phyloP scores from a whole-genome alignment of 2,113 vertebrate genomes.

The Osmerus mordax region DNA sequence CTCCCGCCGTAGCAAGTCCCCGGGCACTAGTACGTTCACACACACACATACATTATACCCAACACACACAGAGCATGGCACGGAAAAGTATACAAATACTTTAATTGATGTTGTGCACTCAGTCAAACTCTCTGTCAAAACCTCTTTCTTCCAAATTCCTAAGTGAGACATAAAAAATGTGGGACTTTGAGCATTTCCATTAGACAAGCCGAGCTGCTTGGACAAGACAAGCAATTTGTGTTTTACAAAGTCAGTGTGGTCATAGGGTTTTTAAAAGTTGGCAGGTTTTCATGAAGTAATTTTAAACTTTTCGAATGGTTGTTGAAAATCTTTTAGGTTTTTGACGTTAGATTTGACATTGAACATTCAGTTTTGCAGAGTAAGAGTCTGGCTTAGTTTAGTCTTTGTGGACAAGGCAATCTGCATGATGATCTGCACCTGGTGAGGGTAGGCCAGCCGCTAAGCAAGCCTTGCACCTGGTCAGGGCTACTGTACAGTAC shows the following conservation, averaged over 20 bases:
- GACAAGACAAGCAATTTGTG: background rate
- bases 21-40: conserved; percentile 79
- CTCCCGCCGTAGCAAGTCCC: conserved; percentile 89
- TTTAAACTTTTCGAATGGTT: background rate
- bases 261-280: background rate
- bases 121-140: background rate
- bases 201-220: background rate
- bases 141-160: background rate
- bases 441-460: too few species aligned
- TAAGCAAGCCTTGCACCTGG: too few species aligned
- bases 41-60: conserved; percentile 12
- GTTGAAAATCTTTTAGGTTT: background rate
- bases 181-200: background rate
- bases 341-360: background rate
- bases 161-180: background rate
- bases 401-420: too few species aligned
- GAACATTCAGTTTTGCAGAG: background rate
- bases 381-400: too few species aligned
- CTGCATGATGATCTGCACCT: too few species aligned
- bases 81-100: background rate
- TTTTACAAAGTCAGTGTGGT: background rate
- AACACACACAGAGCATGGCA: background rate
- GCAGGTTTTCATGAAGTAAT: background rate
- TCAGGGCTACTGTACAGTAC: too few species aligned
- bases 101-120: background rate